Evolutionary conservation across 2,888 invertebrate genomes (phyloP).

Genomic region (Cryptocephalus moraei): DNA sequence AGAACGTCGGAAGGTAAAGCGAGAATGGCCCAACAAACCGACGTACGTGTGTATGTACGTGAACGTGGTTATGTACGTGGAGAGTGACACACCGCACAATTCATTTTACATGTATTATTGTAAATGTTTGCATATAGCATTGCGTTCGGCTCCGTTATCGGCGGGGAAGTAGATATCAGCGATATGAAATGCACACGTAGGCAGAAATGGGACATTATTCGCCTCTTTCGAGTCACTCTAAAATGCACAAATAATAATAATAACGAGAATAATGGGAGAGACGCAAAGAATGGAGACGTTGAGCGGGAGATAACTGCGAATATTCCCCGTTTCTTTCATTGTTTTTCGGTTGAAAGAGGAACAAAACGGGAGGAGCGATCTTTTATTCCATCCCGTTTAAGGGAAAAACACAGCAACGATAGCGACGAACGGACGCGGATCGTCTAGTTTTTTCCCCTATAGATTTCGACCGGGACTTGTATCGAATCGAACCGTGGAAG

Average conservation of each 20-base stretch:
- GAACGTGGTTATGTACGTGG: slow-evolving; percentile 1
- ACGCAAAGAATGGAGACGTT: slow-evolving; percentile 4
- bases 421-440: too few species aligned
- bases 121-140: slow-evolving; percentile 21
- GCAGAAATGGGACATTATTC: slow-evolving; percentile 12
- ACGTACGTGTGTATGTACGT: background rate
- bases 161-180: slow-evolving; percentile 24
- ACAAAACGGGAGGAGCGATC: too few species aligned
- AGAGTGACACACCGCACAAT: slow-evolving; percentile 11
- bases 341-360: background rate
- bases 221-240: slow-evolving; percentile 13
- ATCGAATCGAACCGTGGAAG: too few species aligned
- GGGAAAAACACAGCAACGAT: too few species aligned
- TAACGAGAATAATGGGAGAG: slow-evolving; percentile 5
- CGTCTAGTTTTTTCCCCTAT: too few species aligned
- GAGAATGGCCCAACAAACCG: background rate
- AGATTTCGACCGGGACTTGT: too few species aligned
- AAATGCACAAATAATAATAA: slow-evolving; percentile 14
- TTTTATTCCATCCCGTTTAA: too few species aligned
- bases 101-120: slow-evolving; percentile 18
- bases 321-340: slow-evolving; percentile 5
- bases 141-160: slow-evolving; percentile 23
- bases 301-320: slow-evolving; percentile 4
- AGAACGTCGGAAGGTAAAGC: too few species aligned
- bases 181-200: slow-evolving; percentile 21